phyloP scores from a whole-genome alignment of 2,888 invertebrate species.

The Dendrolimus houi region DNA sequence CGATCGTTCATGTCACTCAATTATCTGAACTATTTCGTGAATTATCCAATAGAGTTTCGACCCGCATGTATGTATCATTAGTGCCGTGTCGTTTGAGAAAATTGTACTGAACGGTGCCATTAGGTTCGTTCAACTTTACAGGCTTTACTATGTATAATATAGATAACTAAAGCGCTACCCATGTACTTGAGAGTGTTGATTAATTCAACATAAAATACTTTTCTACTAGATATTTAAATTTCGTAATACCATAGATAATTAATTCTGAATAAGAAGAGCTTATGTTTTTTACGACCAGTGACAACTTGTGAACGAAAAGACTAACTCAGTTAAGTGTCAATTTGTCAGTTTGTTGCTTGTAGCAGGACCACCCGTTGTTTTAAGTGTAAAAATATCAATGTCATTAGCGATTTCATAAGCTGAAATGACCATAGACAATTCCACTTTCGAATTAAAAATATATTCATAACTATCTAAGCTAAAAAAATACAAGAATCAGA shows the following conservation, averaged over 20 bases:
- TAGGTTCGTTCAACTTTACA: slow-evolving; percentile 38
- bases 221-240: too few relatives aligned
- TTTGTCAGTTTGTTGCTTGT: background rate
- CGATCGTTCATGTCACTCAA: background rate
- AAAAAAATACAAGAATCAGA: too few relatives aligned
- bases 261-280: background rate
- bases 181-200: background rate
- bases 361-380: background rate
- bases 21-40: slow-evolving; percentile 19
- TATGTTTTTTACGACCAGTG: background rate
- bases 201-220: too few relatives aligned
- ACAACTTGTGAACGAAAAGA: background rate
- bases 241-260: too few relatives aligned
- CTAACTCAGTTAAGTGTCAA: background rate
- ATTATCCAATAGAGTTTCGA: slow-evolving; percentile 46
- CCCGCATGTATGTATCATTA: slow-evolving; percentile 62
- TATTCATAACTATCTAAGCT: too few relatives aligned
- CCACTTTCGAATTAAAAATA: too few relatives aligned
- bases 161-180: background rate
- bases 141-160: background rate
- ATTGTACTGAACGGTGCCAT: slow-evolving; percentile 55
- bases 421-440: too few relatives aligned
- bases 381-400: background rate
- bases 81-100: slow-evolving; percentile 61
- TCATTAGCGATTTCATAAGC: too few relatives aligned